Base-by-base conservation (phyloP, 2,888 invertebrate genomes). In the Agrochola litura region DNA sequence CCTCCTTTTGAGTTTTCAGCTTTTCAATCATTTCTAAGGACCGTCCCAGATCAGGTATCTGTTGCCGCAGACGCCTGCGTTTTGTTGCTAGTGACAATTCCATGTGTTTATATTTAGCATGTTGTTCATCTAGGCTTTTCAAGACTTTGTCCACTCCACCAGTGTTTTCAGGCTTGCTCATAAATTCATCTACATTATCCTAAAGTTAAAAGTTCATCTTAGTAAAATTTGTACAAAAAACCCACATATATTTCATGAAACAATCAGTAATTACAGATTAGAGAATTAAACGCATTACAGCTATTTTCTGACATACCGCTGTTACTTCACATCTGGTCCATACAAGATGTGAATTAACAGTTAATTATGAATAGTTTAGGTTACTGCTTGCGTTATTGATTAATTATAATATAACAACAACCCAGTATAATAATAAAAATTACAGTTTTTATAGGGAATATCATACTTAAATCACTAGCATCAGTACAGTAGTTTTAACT, bases 41-140 rank as follows among this genome's bases (percentile, higher is more conserved):
- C 84, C 99, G 97, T 89, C 98, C 98, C 87, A 99, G 97, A 93
- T 99, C 99, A n/a, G 99, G 99, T 87, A 99, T 98, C 96, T 99
- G 99, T 77, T 98, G 97, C 90, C 98, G 98, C 78, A 99, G 96
- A 94, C 99, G 97, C 90, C 98, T 98, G 86, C 98, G 98, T 90
- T 99, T 99, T 22, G 98, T 98, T 73, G 98, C 97, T 85, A 99
- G 97, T 94, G 99, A 99, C 90, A 98, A 98, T 95, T 99, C 99
- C 99, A 99, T 99, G 93, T 99, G 99, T 96, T 99, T 99, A 94
- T 99, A 99, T 97, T 99, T 99, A 80, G 98, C 98, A 96, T 99
- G 99, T 92, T 98, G 98, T 92, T 99, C 99, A 93, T 99, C 99
- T 79, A 99, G 96, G 90, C 97, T 97, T 90, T 98, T 98, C 73